Evolutionary conservation across 2,113 vertebrate genomes (phyloP), one percentile per base, ranked within the genome.

Genomic region (Hippocampus comes): DNA sequence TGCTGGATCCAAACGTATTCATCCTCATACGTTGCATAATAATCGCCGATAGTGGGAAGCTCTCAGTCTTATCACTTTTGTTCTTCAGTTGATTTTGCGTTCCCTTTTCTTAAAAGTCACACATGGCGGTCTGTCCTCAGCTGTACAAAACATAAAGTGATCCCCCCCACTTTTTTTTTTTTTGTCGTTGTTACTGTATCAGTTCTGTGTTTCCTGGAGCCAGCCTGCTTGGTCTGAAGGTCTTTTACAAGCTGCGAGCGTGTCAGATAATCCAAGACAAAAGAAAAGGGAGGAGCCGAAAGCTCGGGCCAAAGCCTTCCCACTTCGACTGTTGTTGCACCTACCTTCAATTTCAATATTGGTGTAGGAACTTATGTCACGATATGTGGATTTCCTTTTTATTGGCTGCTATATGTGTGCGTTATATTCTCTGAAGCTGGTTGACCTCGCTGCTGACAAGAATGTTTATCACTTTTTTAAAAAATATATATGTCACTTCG

Each of bases 201-300:
- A 5, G 9, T 14, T 15, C 23, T 27, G 56, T 59, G 23, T 27
- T 25, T 59, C 23, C 56, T 25, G 23, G 25, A 56, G 63, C 23
- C 17, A 71, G 48, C 56, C 49, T n/a, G 17, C 27, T 34, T 0
- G 61, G 69, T 21, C 60, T 49, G 49, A 46, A n/a, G 11, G 14
- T 71, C 70, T 56, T 68, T 68, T 71, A 74, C 25, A 73, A 53
- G 64, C 75, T 72, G 74, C 17, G 67, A 43, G 57, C 3, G 51
- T 64, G 49, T 70, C 67, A 73, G 41, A 74, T 23, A 2, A 80
- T 77, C 27, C n/a, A 23, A 30, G 68, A 73, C 66, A 79, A 17
- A 77, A 55, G 68, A 23, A 14, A 30, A 66, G 84, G 89, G 90
- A 49, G 89, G 84, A 86, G 86, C 60, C 60, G 65, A 34, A 1